Evolutionary conservation across 1,140 invertebrate genomes (phyloP).

Genomic region (Scaptomyza pallida): DNA sequence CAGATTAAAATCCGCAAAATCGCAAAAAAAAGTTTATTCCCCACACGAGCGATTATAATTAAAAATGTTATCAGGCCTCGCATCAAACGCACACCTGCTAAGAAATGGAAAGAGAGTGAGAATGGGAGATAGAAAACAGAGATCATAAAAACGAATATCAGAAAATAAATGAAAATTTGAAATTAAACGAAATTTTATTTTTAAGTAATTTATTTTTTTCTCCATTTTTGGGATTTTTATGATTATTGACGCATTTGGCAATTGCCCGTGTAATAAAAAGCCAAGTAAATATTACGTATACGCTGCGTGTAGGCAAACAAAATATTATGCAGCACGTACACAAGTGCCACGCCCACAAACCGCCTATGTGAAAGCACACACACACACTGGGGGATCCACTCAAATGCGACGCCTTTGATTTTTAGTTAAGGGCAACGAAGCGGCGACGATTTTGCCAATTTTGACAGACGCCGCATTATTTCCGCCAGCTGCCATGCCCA

Average conservation of each 20-base stretch:
- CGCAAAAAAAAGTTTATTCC: neutral
- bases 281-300: slow-evolving; percentile 71
- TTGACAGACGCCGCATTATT: slow-evolving; percentile 78
- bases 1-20: neutral
- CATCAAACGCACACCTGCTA: slow-evolving; percentile 59
- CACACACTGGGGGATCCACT: slow-evolving; percentile 19
- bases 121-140: neutral
- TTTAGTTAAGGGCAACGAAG: slow-evolving; percentile 70
- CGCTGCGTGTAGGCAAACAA: slow-evolving; percentile 58
- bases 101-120: too few species aligned
- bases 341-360: slow-evolving; percentile 43
- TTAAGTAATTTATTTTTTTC: slow-evolving; percentile 42
- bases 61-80: slow-evolving; percentile 62
- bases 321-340: slow-evolving; percentile 74
- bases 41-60: slow-evolving; percentile 47
- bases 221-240: slow-evolving; percentile 35
- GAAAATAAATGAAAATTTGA: slow-evolving; percentile 70
- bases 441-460: slow-evolving; percentile 75
- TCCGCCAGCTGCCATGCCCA: slow-evolving; percentile 72
- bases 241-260: slow-evolving; percentile 60
- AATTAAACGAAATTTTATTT: slow-evolving; percentile 81
- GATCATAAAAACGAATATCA: slow-evolving; percentile 34
- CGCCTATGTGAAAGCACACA: slow-evolving; percentile 11
- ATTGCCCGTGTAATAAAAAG: slow-evolving; percentile 72
- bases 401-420: slow-evolving; percentile 67